Base-by-base conservation (phyloP, 2,113 vertebrate genomes). In the Sorex araneus region DNA sequence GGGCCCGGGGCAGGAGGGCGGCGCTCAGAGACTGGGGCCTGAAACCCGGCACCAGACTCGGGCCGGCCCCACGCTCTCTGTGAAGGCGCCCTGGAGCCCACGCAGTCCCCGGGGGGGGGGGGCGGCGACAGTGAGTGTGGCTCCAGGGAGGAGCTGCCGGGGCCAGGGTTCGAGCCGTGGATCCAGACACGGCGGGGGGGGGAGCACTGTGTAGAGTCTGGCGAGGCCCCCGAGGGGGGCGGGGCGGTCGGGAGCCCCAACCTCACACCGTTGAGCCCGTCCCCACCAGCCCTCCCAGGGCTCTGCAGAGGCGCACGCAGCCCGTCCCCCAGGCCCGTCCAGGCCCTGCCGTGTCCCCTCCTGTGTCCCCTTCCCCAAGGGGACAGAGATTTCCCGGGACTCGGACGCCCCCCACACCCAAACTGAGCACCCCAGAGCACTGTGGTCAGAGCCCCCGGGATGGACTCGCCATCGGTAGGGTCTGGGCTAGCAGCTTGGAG, bases 161-260 rank as follows among this genome's bases (percentile, higher is more conserved):
- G 86, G 77, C 82, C 95, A 84, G 57, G 73, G 93, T 18, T 19
- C 36, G 89, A 87, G 94, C 94, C n/a, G 47, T 2, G 87, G 70
- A 69, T 47, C 66, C 92, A 93, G 81, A 47, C 76, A 47, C 34
- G 86, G 80, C 84, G 50, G 50, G 40, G 60, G 60, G 54, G 94
- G 47, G n/a, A 93, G 7, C 4, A 50, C 50, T 74, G 94, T 57
- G 67, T 76, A 81, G 57, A 87, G 84, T 95, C 95, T 82, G 91
- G 70, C 74, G 96, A 83, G 97, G 93, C 77, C 85, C 89, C 84
- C 87, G 79, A 69, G 71, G 85, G 83, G 79, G 25, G 36, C 18
- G 8, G 18, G 25, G 45, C 23, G 8, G 21, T 28, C 47, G 27
- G 50, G 13, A 28, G 70, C 71, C 70, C 87, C 67, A 64, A 25